Conservation (phyloP, 2,797 vertebrate genomes). For the Thunnus albacares region DNA sequence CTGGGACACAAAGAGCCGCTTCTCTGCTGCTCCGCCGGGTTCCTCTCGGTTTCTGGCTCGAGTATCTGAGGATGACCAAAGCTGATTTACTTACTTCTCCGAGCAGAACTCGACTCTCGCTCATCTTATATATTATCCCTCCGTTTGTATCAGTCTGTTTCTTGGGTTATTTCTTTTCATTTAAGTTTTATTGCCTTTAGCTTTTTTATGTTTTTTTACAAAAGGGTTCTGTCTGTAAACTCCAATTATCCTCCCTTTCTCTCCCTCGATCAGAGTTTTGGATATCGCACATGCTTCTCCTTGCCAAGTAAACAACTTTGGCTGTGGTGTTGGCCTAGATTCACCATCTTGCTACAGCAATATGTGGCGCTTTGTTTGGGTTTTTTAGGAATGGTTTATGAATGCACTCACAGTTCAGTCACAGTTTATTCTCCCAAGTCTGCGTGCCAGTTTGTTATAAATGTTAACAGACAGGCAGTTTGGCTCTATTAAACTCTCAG, state of each 20-base stretch:
- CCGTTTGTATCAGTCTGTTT: conserved; percentile 25
- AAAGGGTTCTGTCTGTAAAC: conserved; percentile 74
- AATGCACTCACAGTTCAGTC: conserved; percentile 75
- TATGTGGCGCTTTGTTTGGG: conserved; percentile 72
- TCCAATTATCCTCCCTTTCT: conserved; percentile 70
- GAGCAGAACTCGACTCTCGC: conserved; percentile 17
- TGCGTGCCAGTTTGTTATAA: conserved; percentile 62
- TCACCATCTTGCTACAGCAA: conserved; percentile 72
- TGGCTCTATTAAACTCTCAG: conserved; percentile 46
- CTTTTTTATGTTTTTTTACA: conserved; percentile 56
- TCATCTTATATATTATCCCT: conserved; percentile 20
- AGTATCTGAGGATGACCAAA: conserved; percentile 19
- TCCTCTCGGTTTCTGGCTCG: conserved; percentile 52
- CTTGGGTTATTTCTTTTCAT: conserved; percentile 37
- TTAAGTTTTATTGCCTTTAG: conserved; percentile 63
- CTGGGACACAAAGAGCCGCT: conserved; percentile 80
- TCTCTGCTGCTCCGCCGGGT: conserved; percentile 65
- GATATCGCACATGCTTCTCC: conserved; percentile 67
- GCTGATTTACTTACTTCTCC: conserved; percentile 12
- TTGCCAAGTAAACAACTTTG: conserved; percentile 82
- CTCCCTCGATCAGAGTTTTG: conserved; percentile 76
- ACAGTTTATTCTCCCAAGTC: conserved; percentile 69
- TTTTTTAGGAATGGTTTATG: conserved; percentile 74
- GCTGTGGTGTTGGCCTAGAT: conserved; percentile 79
- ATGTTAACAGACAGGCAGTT: conserved; percentile 59